Evolutionary conservation across 2,888 invertebrate species (phyloP), one percentile per base, ranked within the genome.

Genomic region (Tortricodes alternella): DNA sequence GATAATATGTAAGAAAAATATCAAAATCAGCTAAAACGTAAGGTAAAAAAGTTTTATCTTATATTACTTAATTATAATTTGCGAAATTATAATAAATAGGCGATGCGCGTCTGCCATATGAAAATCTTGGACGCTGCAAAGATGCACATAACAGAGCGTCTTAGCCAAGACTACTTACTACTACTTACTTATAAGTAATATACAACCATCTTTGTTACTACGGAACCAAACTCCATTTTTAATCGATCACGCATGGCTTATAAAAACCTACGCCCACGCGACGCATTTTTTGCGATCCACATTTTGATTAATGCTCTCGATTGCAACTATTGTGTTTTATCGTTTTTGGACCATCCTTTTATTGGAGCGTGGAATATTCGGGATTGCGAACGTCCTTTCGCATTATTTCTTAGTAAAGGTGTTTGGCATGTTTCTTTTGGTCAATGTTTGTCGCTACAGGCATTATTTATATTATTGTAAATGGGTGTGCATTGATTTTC

Each of bases 221-320:
- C 71, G 34, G 74, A 74, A 74, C 67, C 64, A 29, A 27, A 38
- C 27, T 9, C 1, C 37, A 8, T 15, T 29, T 39, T 34, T n/a
- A 34, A 34, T 8, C 8, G 8, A 52, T 53, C 50, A 16, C 19
- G 29, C 61, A 62, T 65, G 46, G 50, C 56, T 61, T 38, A 65
- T n/a, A 66, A 60, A 59, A 71, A 60, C 68, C 53, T 70, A 71
- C 76, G 71, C 83, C 82, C 82, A 81, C 80, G 72, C 73, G 70
- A 65, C 68, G 66, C 65, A 72, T 83, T 86, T 85, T 86, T 85
- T 85, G 81, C 80, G 78, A 77, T 75, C 72, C 76, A 74, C 76
- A 74, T 80, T 82, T 85, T 86, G 86, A 87, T 87, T 82, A 83
- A 85, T 87, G 82, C 61, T 64, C 64, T 68, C 39, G 63, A 64